Percentiles rank a stretch among this genome's conserved stretches.
Evolutionary conservation across 2,888 invertebrate species (phyloP).

Genomic region (Steinernema hermaphroditum): DNA sequence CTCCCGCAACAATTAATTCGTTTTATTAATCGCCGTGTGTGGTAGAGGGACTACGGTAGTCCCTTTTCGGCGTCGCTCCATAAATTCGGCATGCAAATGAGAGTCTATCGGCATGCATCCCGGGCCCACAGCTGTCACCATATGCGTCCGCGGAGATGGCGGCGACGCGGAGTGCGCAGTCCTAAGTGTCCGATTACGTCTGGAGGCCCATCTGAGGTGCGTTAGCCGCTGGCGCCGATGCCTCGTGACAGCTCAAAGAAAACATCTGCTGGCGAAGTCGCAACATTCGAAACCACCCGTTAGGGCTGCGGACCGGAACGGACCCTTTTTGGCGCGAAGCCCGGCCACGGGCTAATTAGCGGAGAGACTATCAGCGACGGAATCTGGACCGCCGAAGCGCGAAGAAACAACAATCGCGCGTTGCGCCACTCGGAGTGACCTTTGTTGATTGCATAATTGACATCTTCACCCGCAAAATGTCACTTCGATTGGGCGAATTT

Average conservation of each 20-base stretch:
- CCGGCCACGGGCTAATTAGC: slow-evolving; percentile 12
- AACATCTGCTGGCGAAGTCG: not conserved
- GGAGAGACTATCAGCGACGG: not conserved
- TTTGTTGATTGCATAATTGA: slow-evolving; percentile 25
- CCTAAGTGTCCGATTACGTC: not conserved
- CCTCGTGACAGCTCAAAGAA: not conserved
- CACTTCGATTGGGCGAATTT: not conserved
- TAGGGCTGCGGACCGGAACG: not conserved
- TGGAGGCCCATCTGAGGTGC: not conserved
- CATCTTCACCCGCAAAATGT: not conserved
- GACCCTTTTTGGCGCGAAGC: not conserved
- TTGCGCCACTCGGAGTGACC: not conserved
- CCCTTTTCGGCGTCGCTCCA: not conserved
- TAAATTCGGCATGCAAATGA: not conserved
- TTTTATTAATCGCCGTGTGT: slow-evolving; percentile 13
- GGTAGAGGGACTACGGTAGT: not conserved
- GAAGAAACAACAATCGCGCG: slow-evolving; percentile 14
- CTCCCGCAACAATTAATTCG: not conserved
- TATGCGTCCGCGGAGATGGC: not conserved
- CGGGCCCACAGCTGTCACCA: slow-evolving; percentile 10
- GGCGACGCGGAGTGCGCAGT: not conserved
- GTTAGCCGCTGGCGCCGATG: not conserved
- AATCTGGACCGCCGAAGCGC: slow-evolving; percentile 12
- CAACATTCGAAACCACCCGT: not conserved
- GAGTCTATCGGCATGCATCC: not conserved